phyloP scores from a whole-genome alignment of 2,888 invertebrate species.

The Galerucella pusilla region DNA sequence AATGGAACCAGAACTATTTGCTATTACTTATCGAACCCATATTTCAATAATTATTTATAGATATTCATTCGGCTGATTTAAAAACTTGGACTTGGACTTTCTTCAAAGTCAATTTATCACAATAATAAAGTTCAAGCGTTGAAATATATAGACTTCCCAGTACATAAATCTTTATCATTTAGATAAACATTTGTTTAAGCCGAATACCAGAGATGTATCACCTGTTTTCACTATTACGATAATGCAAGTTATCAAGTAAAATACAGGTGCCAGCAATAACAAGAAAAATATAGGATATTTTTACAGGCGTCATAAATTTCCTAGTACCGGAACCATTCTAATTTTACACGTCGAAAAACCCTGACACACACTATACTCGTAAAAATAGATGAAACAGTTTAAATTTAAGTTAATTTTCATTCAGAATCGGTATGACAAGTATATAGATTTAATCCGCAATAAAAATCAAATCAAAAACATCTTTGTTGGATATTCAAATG shows the following conservation, averaged over 20 bases:
- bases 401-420: background rate
- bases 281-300: background rate
- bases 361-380: slow-evolving; percentile 4
- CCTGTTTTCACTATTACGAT: background rate
- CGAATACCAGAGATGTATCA: background rate
- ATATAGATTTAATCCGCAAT: background rate
- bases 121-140: too few relatives aligned
- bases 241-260: background rate
- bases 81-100: too few relatives aligned
- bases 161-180: background rate
- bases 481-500: slow-evolving; percentile 13
- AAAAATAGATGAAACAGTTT: slow-evolving; percentile 5
- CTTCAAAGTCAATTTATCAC: too few relatives aligned
- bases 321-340: slow-evolving; percentile 7
- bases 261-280: background rate
- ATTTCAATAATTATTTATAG: too few relatives aligned
- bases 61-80: too few relatives aligned
- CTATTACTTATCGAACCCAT: too few relatives aligned
- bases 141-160: background rate
- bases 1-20: too few relatives aligned
- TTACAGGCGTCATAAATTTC: background rate
- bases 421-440: background rate
- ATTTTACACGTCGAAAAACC: slow-evolving; percentile 8
- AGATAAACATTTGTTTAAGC: background rate
- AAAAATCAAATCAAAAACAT: background rate